Evolutionary conservation across 2,113 vertebrate species (phyloP).

Genomic region (Naja naja): DNA sequence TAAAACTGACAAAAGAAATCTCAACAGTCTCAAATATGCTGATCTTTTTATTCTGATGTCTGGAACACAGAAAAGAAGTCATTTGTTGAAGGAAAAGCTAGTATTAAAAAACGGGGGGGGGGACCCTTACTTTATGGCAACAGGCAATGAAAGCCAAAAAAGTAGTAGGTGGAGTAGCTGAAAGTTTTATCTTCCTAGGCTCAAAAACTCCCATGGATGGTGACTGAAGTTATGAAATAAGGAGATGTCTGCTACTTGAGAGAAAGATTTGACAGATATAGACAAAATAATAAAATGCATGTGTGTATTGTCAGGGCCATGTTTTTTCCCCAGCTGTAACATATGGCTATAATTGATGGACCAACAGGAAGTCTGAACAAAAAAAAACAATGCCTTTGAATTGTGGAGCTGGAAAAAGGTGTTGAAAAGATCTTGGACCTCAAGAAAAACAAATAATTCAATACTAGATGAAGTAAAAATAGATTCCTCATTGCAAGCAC

Average conservation of each 20-base stretch:
- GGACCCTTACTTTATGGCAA: not conserved
- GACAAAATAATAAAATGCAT: not conserved
- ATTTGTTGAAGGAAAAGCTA: not conserved
- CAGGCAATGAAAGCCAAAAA: not conserved
- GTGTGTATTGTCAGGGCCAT: not conserved
- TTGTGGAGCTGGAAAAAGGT: not conserved
- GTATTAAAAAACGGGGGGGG: not conserved
- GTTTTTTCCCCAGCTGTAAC: not conserved
- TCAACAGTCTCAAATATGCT: not conserved
- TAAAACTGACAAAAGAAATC: not conserved
- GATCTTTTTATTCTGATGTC: not conserved
- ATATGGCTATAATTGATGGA: not conserved
- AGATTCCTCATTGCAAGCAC: not conserved
- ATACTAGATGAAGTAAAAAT: not conserved
- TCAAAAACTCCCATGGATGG: not conserved
- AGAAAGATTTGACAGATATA: not conserved
- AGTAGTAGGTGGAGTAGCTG: not conserved
- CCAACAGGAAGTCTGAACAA: not conserved
- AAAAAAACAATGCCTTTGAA: not conserved
- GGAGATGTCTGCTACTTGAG: not conserved
- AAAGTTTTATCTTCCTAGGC: not conserved
- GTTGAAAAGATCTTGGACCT: not conserved
- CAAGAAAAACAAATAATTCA: not conserved
- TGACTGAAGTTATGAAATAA: not conserved
- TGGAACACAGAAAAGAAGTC: not conserved